A percentile compares a stretch with the other conserved stretches of the same genome.
Conservation (phyloP, 2,888 invertebrate species). For the Uloborus plumipes region DNA sequence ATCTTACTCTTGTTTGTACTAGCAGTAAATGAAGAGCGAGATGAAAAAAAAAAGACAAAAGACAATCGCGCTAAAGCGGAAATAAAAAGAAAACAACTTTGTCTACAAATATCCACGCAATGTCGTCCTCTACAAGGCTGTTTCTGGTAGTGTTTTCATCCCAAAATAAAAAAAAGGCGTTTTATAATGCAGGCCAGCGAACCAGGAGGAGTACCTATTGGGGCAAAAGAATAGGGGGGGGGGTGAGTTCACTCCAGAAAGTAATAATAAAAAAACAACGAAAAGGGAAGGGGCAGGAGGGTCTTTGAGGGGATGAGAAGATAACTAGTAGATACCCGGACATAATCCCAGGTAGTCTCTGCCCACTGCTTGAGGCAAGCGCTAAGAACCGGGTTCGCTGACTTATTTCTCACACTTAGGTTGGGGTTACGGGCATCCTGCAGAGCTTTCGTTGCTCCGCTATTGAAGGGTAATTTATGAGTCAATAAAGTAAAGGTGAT, state of each 20-base stretch:
- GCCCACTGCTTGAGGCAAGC: slow-evolving; percentile 52
- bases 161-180: slow-evolving; percentile 50
- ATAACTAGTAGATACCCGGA: slow-evolving; percentile 55
- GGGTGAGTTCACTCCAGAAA: slow-evolving; percentile 17
- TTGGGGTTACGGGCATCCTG: slow-evolving; percentile 43
- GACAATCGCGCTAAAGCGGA: too few species aligned
- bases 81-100: not conserved
- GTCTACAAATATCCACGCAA: slow-evolving; percentile 6
- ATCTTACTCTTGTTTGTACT: slow-evolving; percentile 23
- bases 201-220: slow-evolving; percentile 27
- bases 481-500: slow-evolving; percentile 30
- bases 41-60: too few species aligned
- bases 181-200: slow-evolving; percentile 26
- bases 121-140: slow-evolving; percentile 49
- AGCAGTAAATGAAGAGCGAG: too few species aligned
- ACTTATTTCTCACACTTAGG: slow-evolving; percentile 55
- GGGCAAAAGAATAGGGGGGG: slow-evolving; percentile 27
- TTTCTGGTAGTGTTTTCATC: slow-evolving; percentile 32
- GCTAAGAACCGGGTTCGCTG: slow-evolving; percentile 62
- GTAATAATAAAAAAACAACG: slow-evolving; percentile 11
- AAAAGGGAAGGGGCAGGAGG: slow-evolving; percentile 18
- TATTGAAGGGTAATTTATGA: slow-evolving; percentile 42
- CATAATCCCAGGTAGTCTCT: slow-evolving; percentile 46
- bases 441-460: slow-evolving; percentile 18
- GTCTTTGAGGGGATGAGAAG: slow-evolving; percentile 16